These are phyloP conservation scores for Scolopax mira DNA, from an alignment of 2,113 vertebrate genomes.

Conservation along the genomic window DNA sequence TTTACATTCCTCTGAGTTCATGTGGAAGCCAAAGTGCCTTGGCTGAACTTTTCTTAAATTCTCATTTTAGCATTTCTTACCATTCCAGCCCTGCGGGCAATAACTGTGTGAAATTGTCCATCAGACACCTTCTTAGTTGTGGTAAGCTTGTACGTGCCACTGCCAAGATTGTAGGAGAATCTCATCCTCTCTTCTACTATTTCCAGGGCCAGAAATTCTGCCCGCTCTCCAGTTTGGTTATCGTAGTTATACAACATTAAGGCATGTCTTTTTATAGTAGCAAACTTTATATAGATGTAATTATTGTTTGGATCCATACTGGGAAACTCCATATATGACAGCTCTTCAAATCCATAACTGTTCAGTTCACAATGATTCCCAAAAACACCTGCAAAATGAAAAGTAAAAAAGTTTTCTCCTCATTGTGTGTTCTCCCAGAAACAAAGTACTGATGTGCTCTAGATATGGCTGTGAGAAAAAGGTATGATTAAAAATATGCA, in stretches of 20 bases:
- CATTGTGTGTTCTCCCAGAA: not conserved
- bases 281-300: constrained; percentile 97
- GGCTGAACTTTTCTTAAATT: not conserved
- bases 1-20: not conserved
- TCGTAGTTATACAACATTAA: constrained; percentile 94
- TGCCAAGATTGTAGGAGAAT: constrained; percentile 95
- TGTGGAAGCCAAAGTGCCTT: not conserved
- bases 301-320: constrained; percentile 97
- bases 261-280: constrained; percentile 88
- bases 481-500: not conserved
- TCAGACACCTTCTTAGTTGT: constrained; percentile 92
- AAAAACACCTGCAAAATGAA: constrained; percentile 86
- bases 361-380: constrained; percentile 97
- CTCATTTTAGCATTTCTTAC: constrained; percentile 72
- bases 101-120: constrained; percentile 94
- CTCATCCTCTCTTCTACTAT: constrained; percentile 85
- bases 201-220: constrained; percentile 94
- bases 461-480: not conserved
- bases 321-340: constrained; percentile 98
- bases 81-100: constrained; percentile 94
- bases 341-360: constrained; percentile 95
- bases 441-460: not conserved
- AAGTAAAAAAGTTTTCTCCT: not conserved
- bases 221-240: constrained; percentile 92
- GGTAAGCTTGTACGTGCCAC: constrained; percentile 88